Percentiles rank a stretch among this genome's conserved stretches.
phyloP scores from a whole-genome alignment of 2,797 vertebrate species.

The Ctenopoma multispine region DNA sequence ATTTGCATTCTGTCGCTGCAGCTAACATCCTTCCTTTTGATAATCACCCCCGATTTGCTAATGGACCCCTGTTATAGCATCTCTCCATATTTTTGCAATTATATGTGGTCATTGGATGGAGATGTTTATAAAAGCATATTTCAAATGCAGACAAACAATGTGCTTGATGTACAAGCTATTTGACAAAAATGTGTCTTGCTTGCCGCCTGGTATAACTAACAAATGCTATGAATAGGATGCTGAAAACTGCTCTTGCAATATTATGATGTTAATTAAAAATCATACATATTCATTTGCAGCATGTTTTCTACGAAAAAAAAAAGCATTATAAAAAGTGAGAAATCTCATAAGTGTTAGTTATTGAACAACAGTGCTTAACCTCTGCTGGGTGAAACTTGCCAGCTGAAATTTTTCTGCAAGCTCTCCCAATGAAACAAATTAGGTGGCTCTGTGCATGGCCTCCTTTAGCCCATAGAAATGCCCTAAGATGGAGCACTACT shows the following conservation, averaged over 20 bases:
- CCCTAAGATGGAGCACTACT: slow-evolving; percentile 26
- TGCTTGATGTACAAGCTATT: not conserved
- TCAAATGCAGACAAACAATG: slow-evolving; percentile 17
- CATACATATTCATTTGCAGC: not conserved
- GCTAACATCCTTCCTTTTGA: slow-evolving; percentile 36
- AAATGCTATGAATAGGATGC: slow-evolving; percentile 52
- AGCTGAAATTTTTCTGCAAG: slow-evolving; percentile 1
- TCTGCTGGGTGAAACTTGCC: slow-evolving; percentile 11
- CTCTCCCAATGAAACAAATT: slow-evolving; percentile 24
- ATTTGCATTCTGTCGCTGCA: slow-evolving; percentile 50
- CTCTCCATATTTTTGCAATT: slow-evolving; percentile 22
- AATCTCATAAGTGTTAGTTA: slow-evolving; percentile 14
- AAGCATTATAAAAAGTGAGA: not conserved
- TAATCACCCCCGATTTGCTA: slow-evolving; percentile 45
- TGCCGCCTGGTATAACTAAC: slow-evolving; percentile 35
- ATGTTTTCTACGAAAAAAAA: not conserved
- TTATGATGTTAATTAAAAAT: slow-evolving; percentile 69
- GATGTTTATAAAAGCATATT: slow-evolving; percentile 20
- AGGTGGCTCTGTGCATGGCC: slow-evolving; percentile 9
- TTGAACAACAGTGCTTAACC: slow-evolving; percentile 13
- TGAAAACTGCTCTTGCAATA: slow-evolving; percentile 65
- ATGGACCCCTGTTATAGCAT: slow-evolving; percentile 34
- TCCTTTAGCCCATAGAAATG: slow-evolving; percentile 21
- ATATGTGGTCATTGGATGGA: slow-evolving; percentile 15
- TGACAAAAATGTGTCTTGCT: slow-evolving; percentile 4